Base-by-base conservation (phyloP, 2,888 invertebrate species). In the Myopa tessellatipennis region DNA sequence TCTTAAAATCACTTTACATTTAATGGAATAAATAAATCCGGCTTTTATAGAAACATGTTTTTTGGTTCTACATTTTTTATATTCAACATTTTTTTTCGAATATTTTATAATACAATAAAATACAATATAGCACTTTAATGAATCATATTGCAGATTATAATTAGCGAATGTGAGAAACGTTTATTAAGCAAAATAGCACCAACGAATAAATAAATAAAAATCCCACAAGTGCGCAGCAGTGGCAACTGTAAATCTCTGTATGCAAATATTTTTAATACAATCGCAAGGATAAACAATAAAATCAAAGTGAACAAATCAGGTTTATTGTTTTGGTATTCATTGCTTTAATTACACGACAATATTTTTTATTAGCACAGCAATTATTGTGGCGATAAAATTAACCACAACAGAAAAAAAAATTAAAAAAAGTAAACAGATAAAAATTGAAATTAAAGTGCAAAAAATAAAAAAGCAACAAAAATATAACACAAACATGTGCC, bases 201-300 rank as follows among this genome's bases (percentile, higher is more conserved):
- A 61, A 61, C 3, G n/a, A 61, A 26, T 26, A 61, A 26, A 26
- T 61, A 61, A 61, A 61, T 61, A 5, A 40, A 45, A n/a, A 26
- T n/a, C 10, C 18, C 10, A 38, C 38, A 69, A 69, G 18, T 69
- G 16, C 8, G 26, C 26, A 10, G 10, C 45, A 10, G 10, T 8
- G 10, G 7, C 10, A 45, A 10, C 45, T 18, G 6, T 8, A 26
- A 61, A 61, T 61, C 18, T 61, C 61, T 61, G 61, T n/a, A 61
- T 6, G 34, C 61, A 61, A 61, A 61, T 61, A 61, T 5, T 61
- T 61, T 61, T 61, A 61, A 61, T 61, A 18, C 4, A 61, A 61
- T 61, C 61, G 61, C 4, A 18, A 61, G 61, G 26, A 61, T 61
- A 61, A 61, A 61, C 7, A 61, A 61, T 61, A 61, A 61, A 26